A percentile compares a stretch with the other conserved stretches of the same genome.
These are phyloP conservation scores for Drosophila mimetica DNA, from an alignment of 2,888 invertebrate genomes.

Conservation along the genomic window DNA sequence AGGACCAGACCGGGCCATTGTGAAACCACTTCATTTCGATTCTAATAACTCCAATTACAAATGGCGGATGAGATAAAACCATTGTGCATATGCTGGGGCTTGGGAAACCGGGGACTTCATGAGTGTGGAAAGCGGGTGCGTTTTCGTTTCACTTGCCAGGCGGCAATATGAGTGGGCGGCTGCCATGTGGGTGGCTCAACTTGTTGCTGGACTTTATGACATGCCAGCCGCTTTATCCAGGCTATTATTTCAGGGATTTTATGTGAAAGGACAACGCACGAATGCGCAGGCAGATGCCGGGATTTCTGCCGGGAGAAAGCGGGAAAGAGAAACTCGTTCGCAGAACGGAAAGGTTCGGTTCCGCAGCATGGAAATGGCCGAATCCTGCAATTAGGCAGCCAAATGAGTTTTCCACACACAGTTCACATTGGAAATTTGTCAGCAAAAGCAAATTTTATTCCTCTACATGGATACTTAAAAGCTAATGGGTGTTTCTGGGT, in stretches of 20 bases:
- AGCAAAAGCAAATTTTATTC: conserved; percentile 62
- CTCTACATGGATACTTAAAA: conserved; percentile 57
- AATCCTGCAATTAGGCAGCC: conserved; percentile 60
- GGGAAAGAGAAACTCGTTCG: conserved; percentile 47
- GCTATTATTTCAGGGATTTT: conserved; percentile 80
- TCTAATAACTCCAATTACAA: conserved; percentile 79
- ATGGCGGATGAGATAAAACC: conserved; percentile 70
- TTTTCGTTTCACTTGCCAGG: conserved; percentile 4
- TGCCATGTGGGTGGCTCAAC: conserved; percentile 61
- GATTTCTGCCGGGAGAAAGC: conserved; percentile 65
- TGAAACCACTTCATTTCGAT: conserved; percentile 65
- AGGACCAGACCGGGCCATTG: conserved; percentile 41
- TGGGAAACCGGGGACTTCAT: not conserved
- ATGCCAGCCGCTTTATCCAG: conserved; percentile 70
- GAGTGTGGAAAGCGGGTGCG: conserved; percentile 13
- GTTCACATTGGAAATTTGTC: conserved; percentile 38
- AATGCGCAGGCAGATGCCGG: conserved; percentile 56
- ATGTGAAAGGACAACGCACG: conserved; percentile 69
- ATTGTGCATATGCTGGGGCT: conserved; percentile 56
- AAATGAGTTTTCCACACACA: conserved; percentile 39
- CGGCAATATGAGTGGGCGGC: conserved; percentile 14
- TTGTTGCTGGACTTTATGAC: conserved; percentile 76
- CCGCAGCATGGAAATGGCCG: conserved; percentile 20
- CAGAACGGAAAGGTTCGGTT: conserved; percentile 43
- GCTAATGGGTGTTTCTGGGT: conserved; percentile 65